Evolutionary conservation across 2,113 vertebrate genomes (phyloP).

Genomic region (Gymnocephalus cernua): DNA sequence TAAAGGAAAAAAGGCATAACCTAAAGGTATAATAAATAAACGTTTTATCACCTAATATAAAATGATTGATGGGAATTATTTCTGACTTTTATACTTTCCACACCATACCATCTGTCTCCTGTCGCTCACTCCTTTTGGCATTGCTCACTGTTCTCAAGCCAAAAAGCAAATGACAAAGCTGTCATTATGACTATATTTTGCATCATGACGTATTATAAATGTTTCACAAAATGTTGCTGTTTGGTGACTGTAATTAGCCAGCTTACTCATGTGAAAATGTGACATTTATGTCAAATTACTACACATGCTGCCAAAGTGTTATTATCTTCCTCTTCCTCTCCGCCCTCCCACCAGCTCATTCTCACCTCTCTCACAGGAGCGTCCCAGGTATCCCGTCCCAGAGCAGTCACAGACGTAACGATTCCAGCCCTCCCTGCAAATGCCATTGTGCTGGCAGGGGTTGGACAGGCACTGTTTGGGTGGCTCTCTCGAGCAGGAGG

Average conservation of each 20-base stretch:
- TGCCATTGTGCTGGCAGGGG: conserved; percentile 97
- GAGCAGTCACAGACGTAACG: conserved; percentile 99
- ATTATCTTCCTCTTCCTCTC: not conserved
- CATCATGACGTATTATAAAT: conserved; percentile 42
- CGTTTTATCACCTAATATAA: conserved; percentile 53
- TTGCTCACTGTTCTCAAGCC: conserved; percentile 53
- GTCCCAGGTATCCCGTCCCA: conserved; percentile 96
- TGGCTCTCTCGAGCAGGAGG: conserved; percentile 95
- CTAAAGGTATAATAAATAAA: conserved; percentile 60
- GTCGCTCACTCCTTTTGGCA: conserved; percentile 49
- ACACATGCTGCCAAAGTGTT: conserved; percentile 1
- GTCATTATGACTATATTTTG: conserved; percentile 44
- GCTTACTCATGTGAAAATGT: conserved; percentile 44
- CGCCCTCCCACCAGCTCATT: not conserved
- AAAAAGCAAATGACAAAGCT: conserved; percentile 60
- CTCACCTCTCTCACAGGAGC: conserved; percentile 96
- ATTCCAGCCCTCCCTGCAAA: conserved; percentile 98
- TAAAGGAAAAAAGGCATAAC: conserved; percentile 46
- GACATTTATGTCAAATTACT: conserved; percentile 11
- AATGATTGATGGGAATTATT: conserved; percentile 47
- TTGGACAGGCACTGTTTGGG: conserved; percentile 98
- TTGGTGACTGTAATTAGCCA: conserved; percentile 39
- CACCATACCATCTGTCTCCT: conserved; percentile 52
- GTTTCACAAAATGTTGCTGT: conserved; percentile 36
- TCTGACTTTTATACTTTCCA: conserved; percentile 52